Evolutionary conservation across 2,888 invertebrate genomes (phyloP).

Genomic region (Caenorhabditis virilis): DNA sequence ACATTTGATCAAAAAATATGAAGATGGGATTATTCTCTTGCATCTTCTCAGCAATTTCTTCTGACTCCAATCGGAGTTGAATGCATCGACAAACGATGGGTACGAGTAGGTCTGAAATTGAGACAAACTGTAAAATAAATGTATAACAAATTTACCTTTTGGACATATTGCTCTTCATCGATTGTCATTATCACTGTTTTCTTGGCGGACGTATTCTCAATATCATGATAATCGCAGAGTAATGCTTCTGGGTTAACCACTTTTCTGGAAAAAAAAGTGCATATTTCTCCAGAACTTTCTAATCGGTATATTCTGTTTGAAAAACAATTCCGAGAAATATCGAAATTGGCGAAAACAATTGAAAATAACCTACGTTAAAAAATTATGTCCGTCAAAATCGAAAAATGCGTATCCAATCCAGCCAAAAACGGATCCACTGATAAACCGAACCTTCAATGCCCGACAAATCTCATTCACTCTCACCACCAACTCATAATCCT

Average conservation of each 20-base stretch:
- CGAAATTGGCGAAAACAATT: too few species aligned
- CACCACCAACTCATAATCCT: slow-evolving; percentile 73
- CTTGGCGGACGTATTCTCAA: neutral
- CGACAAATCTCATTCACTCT: slow-evolving; percentile 56
- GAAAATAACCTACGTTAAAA: slow-evolving; percentile 73
- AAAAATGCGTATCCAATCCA: slow-evolving; percentile 88
- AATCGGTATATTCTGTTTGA: too few species aligned
- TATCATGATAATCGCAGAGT: neutral
- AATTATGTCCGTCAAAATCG: slow-evolving; percentile 80
- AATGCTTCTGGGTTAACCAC: neutral
- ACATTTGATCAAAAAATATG: slow-evolving; percentile 44
- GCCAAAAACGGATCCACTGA: slow-evolving; percentile 84
- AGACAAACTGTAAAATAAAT: neutral
- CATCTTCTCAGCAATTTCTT: slow-evolving; percentile 42
- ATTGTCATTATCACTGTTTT: slow-evolving; percentile 6
- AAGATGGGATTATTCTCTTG: slow-evolving; percentile 38
- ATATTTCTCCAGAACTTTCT: too few species aligned
- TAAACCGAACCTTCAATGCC: slow-evolving; percentile 75
- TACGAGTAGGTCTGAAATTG: slow-evolving; percentile 23
- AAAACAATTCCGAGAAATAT: too few species aligned
- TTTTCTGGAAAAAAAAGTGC: slow-evolving; percentile 13
- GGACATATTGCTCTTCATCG: slow-evolving; percentile 19
- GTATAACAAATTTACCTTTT: too few species aligned
- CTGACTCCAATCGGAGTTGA: slow-evolving; percentile 48
- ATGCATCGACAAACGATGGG: slow-evolving; percentile 49